These are phyloP conservation scores for Phyllostomus discolor DNA, from an alignment of 2,113 vertebrate genomes.

Conservation along the genomic window DNA sequence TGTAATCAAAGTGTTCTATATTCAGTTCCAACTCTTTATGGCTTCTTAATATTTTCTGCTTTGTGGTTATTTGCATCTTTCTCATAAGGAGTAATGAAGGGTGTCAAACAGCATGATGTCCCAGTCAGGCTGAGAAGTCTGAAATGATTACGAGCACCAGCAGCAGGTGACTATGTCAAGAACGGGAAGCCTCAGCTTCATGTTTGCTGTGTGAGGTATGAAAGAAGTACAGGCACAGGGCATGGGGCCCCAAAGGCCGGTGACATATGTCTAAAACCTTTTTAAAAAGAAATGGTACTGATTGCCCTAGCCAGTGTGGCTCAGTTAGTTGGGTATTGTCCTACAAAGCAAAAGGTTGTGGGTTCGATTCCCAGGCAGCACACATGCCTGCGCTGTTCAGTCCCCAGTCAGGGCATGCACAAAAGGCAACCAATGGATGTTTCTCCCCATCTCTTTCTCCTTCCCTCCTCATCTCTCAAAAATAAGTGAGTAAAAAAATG, in stretches of 20 bases:
- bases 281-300: not conserved
- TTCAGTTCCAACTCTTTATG: not conserved
- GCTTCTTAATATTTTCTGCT: not conserved
- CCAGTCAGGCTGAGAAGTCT: not conserved
- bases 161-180: not conserved
- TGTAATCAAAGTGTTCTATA: not conserved
- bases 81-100: not conserved
- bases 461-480: too few relatives aligned
- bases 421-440: too few relatives aligned
- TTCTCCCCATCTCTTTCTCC: too few relatives aligned
- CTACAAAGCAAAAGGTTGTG: too few relatives aligned
- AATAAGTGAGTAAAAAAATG: too few relatives aligned
- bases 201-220: not conserved
- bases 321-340: too few relatives aligned
- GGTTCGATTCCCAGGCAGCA: too few relatives aligned
- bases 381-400: too few relatives aligned
- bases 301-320: too few relatives aligned
- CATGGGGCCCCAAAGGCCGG: not conserved
- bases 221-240: not conserved
- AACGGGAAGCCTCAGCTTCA: not conserved
- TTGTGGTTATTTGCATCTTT: not conserved
- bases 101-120: not conserved
- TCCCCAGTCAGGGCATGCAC: too few relatives aligned
- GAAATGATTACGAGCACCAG: not conserved
- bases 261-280: not conserved